Conservation (phyloP, 2,888 invertebrate genomes). For the Rhaphigaster nebulosa region DNA sequence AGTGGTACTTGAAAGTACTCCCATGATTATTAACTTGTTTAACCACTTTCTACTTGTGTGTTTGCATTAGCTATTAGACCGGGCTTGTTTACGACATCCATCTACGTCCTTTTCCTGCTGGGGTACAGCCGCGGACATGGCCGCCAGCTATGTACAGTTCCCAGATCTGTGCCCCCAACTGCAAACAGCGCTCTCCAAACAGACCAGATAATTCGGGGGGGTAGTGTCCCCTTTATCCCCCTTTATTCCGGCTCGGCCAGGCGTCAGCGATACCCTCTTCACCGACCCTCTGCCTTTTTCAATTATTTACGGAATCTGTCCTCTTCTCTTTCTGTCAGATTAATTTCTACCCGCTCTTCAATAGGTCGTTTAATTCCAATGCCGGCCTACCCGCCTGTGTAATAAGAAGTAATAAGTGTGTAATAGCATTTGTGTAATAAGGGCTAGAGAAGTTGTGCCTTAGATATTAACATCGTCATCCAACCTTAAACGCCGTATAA, state of each 20-base stretch:
- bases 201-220: constrained; percentile 46
- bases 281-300: constrained; percentile 21
- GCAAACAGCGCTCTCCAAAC: constrained; percentile 39
- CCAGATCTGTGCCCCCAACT: not conserved
- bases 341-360: constrained; percentile 10
- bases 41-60: constrained; percentile 11
- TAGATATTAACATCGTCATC: not conserved
- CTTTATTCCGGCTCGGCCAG: constrained; percentile 45
- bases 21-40: constrained; percentile 18
- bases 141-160: constrained; percentile 32
- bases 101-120: not conserved
- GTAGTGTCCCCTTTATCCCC: not conserved
- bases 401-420: constrained; percentile 36
- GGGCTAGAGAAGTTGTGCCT: not conserved
- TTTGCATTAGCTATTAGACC: constrained; percentile 16
- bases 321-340: constrained; percentile 44
- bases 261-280: constrained; percentile 42
- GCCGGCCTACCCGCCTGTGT: constrained; percentile 13
- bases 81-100: not conserved
- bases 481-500: not conserved
- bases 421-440: constrained; percentile 43
- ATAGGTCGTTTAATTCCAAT: constrained; percentile 36
- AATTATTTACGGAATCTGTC: constrained; percentile 49
- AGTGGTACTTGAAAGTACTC: constrained; percentile 8
- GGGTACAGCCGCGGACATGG: not conserved